phyloP scores from a whole-genome alignment of 1,140 invertebrate species.

The Drosophila bifasciata region DNA sequence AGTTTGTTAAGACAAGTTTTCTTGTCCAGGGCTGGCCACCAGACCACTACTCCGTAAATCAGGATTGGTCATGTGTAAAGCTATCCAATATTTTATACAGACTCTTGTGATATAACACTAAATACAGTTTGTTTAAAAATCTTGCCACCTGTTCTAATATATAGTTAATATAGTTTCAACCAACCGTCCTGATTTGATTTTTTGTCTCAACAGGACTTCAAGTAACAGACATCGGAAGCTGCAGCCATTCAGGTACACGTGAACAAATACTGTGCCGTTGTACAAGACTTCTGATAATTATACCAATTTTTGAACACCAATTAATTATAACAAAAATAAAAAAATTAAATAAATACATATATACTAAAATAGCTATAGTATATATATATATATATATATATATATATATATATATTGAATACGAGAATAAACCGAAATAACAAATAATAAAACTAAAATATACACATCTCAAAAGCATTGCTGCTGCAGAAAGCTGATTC shows the following conservation, averaged over 20 bases:
- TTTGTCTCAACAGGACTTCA: conserved; percentile 90
- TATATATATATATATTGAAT: conserved; percentile 37
- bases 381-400: conserved; percentile 29
- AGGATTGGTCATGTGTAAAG: too few species aligned
- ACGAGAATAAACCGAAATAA: conserved; percentile 11
- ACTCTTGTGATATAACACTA: too few species aligned
- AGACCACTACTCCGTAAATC: too few species aligned
- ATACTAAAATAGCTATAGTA: conserved; percentile 17
- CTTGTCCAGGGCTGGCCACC: too few species aligned
- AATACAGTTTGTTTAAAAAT: too few species aligned
- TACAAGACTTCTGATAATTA: conserved; percentile 63
- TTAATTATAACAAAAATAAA: conserved; percentile 24
- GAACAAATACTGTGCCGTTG: conserved; percentile 84
- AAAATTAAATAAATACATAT: conserved; percentile 41
- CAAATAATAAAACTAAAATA: neutral
- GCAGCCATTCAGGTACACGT: conserved; percentile 96
- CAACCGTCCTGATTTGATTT: neutral
- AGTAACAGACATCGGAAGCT: conserved; percentile 97
- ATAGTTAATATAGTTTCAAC: conserved; percentile 1
- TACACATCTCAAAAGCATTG: too few species aligned
- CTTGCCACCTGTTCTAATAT: neutral
- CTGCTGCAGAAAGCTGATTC: too few species aligned
- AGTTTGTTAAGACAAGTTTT: too few species aligned
- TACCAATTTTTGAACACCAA: conserved; percentile 39
- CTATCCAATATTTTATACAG: too few species aligned